Evolutionary conservation across 2,888 invertebrate genomes (phyloP), one percentile per base, ranked within the genome.

Genomic region (Diarsia brunnea): DNA sequence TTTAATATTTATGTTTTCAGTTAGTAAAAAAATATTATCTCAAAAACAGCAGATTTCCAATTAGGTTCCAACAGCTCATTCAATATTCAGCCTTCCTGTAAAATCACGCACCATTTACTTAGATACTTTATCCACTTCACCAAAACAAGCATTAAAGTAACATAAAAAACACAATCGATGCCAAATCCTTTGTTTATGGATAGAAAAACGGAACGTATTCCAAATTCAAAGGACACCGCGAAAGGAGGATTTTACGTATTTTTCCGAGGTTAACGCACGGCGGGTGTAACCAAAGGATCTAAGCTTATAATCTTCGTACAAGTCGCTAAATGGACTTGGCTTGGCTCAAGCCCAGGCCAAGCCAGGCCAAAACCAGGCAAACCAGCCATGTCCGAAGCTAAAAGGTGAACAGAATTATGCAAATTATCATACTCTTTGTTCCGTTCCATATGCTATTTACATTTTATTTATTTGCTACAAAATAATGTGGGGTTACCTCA

Each of bases 361-460:
- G 86, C 89, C 95, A 95, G 94, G 84, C 89, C 91, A 79, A 90
- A 87, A 89, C 88, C 90, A 89, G 89, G 88, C 90, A 90, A 87
- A 89, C 88, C 90, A 89, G 89, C 88, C 90, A 86, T 90, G 91
- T 91, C 92, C 92, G 90, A 92, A 93, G 92, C 93, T 93, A 93
- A 95, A 96, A 95, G 95, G 96, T 95, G 95, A 93, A 94, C 93
- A 93, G 92, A 91, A 95, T 95, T 96, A 96, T 96, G 96, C 93
- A 96, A 96, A 96, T 96, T 91, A 92, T 91, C 91, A 89, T 92
- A 94, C 94, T 95, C 96, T 95, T 96, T 96, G 95, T 95, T 95
- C 93, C 92, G 91, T 90, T 90, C 92, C 89, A 91, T 93, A 93
- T 91, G 91, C 92, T 94, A 93, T 94, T 95, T 94, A 94, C 94